Evolutionary conservation across 2,113 vertebrate genomes (phyloP).

Genomic region (Tupaia tana): DNA sequence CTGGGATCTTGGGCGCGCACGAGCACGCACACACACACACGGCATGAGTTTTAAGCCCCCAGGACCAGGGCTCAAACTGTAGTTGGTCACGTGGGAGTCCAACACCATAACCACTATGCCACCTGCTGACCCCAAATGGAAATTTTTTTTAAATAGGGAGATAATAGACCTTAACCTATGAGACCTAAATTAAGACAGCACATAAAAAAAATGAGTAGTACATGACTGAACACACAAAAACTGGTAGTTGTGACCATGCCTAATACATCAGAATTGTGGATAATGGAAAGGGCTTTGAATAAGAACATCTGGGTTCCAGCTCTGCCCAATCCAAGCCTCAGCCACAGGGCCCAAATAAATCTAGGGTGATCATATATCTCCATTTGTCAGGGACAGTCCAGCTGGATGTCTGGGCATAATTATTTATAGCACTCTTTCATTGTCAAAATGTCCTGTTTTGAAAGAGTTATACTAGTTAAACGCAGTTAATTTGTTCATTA

Average conservation of each 20-base stretch:
- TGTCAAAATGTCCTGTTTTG: background rate
- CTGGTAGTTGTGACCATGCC: background rate
- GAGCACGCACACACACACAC: too few species aligned
- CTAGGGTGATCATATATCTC: background rate
- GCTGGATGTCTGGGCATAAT: background rate
- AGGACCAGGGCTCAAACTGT: too few species aligned
- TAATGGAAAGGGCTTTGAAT: background rate
- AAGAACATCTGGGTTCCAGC: background rate
- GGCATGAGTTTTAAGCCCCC: too few species aligned
- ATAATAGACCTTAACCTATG: background rate
- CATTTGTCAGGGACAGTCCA: background rate
- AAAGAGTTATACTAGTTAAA: background rate
- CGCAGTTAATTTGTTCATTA: constrained; percentile 49
- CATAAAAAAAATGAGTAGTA: background rate
- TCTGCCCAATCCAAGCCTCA: background rate
- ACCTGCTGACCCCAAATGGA: too few species aligned
- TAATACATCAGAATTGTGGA: background rate
- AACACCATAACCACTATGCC: too few species aligned
- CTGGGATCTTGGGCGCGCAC: too few species aligned
- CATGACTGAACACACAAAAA: background rate
- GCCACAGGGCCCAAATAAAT: background rate
- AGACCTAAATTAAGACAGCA: background rate
- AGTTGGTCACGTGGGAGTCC: too few species aligned
- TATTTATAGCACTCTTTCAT: constrained; percentile 21
- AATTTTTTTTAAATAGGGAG: background rate